phyloP scores from a whole-genome alignment of 2,113 vertebrate species.

The Sphyrna mokarran region DNA sequence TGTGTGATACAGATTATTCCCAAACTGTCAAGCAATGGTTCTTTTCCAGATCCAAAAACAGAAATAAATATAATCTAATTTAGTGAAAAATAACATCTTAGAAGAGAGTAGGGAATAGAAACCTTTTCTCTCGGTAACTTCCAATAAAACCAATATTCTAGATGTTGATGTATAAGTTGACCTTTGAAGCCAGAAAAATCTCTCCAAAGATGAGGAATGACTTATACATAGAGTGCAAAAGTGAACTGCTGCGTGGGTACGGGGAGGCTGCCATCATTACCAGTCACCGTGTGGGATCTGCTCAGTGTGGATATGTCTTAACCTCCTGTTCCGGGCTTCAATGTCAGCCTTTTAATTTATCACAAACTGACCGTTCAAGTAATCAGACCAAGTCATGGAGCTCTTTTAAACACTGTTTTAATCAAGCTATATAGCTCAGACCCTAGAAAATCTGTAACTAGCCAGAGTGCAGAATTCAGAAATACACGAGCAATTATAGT shows the following conservation, averaged over 20 bases:
- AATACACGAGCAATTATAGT: too few species aligned
- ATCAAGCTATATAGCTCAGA: too few species aligned
- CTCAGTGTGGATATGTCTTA: background rate
- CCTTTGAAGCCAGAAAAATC: background rate
- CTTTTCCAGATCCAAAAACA: background rate
- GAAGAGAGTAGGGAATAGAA: background rate
- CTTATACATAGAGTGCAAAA: background rate
- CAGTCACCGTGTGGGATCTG: background rate
- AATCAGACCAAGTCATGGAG: too few species aligned
- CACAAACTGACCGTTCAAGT: too few species aligned
- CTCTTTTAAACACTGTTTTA: too few species aligned
- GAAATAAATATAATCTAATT: background rate
- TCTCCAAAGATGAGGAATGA: background rate
- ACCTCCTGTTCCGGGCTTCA: background rate
- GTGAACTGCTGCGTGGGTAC: background rate
- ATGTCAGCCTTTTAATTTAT: too few species aligned
- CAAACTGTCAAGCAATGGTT: background rate
- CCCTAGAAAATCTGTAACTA: too few species aligned
- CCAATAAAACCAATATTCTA: background rate
- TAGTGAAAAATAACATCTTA: background rate
- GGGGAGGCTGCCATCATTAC: too few species aligned
- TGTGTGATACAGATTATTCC: background rate
- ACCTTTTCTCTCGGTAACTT: background rate
- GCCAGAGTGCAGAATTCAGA: too few species aligned
- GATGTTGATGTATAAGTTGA: too few species aligned